A percentile compares a stretch with the other conserved stretches of the same genome.
These are phyloP conservation scores for Lycophotia porphyrea DNA, from an alignment of 2,888 invertebrate species.

Conservation along the genomic window DNA sequence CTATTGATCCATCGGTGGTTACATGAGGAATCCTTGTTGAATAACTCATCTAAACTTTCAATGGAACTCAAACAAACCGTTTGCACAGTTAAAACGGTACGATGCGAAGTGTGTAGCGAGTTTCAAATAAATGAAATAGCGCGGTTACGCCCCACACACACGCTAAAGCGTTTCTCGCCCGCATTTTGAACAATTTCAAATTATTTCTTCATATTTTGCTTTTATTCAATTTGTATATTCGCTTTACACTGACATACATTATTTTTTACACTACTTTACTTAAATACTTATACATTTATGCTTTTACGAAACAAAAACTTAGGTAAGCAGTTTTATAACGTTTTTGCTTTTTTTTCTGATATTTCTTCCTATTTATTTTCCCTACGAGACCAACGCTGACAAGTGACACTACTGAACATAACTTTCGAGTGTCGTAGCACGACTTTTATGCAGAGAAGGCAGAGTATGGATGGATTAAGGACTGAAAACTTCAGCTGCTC, in stretches of 20 bases:
- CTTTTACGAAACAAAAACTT: constrained; percentile 38
- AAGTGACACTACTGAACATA: background rate
- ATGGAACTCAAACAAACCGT: constrained; percentile 34
- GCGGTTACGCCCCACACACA: constrained; percentile 12
- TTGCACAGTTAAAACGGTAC: constrained; percentile 43
- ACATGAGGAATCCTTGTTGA: constrained; percentile 11
- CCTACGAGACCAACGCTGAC: background rate
- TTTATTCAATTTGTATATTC: constrained; percentile 48
- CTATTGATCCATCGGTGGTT: constrained; percentile 19
- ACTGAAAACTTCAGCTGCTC: background rate
- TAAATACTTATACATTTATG: constrained; percentile 39
- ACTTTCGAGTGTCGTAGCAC: background rate
- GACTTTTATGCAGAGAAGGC: background rate
- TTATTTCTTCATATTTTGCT: constrained; percentile 60
- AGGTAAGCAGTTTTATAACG: constrained; percentile 21
- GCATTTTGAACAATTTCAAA: constrained; percentile 62
- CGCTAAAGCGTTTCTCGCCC: constrained; percentile 35
- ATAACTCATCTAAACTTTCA: constrained; percentile 44
- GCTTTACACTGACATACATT: constrained; percentile 55
- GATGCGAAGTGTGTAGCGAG: constrained; percentile 24
- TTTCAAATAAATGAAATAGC: constrained; percentile 33
- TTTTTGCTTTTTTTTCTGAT: constrained; percentile 35
- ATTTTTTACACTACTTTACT: constrained; percentile 39
- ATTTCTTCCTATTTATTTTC: background rate
- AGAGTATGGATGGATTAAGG: background rate